Evolutionary conservation across 2,888 invertebrate genomes (phyloP), one percentile per base, ranked within the genome.

Genomic region (Drosophila meridiana): DNA sequence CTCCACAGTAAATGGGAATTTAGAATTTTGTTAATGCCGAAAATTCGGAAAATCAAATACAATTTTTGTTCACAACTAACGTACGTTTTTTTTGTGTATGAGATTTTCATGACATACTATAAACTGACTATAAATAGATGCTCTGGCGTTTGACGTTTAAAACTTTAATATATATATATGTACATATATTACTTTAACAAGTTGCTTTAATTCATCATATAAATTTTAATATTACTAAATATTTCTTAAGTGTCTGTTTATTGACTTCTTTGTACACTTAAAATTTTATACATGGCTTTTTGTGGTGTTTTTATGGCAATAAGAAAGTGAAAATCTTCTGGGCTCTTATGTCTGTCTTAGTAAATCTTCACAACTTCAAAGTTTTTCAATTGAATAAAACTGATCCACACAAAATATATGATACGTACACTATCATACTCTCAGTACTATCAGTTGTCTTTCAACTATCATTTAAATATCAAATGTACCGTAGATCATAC

Each of bases 401-500:
- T 0, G 14, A 4, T 14, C 8, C 4, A 4, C 43, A 34, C 20
- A 3, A n/a, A 43, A 8, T 11, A n/a, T 9, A 7, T 34, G 36
- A 32, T 32, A 57, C 55, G 9, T 32, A 40, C 55, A 40, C 55
- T 9, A 11, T 30, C 28, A 42, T 20, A 11, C 40, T 30, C n/a
- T 2, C 9, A 4, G 20, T 20, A 20, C 20, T 20, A 20, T 20
- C 20, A 4, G 11, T 30, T 11, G 13, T 28, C 13, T 13, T 4
- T 8, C 8, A n/a, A n/a, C 28, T 66, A 13, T 3, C 2, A 1
- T 42, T 47, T 78, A 79, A 34, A 79, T 34, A 60, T 81, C 78
- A n/a, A 69, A 55, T 0, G 56, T 76, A 1, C 81, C 78, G 32
- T 83, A 78, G 20, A 82, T 64, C 81, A 73, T 71, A 0, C 76